Percentiles rank a stretch among this genome's conserved stretches.
Evolutionary conservation across 2,113 vertebrate genomes (phyloP).

Genomic region (Himantopus leucocephalus): DNA sequence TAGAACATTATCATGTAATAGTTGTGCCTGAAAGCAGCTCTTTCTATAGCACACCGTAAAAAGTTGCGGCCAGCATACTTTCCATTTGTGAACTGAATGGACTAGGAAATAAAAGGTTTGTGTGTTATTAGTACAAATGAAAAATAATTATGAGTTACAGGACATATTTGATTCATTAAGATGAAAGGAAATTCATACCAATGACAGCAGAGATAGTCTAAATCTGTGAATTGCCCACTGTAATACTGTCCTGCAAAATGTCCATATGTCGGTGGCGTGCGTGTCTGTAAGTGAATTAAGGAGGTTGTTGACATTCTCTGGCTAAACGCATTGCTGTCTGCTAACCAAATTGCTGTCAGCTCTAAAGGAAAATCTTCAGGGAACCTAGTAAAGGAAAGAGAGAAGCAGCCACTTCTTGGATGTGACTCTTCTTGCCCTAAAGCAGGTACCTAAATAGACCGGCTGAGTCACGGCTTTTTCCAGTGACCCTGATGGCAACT

Average conservation of each 20-base stretch:
- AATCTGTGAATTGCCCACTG: not conserved
- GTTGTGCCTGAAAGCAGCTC: not conserved
- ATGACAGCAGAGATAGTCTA: not conserved
- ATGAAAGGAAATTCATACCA: not conserved
- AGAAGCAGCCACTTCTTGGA: not conserved
- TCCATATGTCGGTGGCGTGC: accelerated
- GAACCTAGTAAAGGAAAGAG: not conserved
- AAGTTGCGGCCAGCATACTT: slow-evolving; percentile 4
- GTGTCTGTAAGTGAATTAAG: not conserved
- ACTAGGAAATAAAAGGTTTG: not conserved
- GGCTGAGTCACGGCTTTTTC: not conserved
- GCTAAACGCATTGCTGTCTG: not conserved
- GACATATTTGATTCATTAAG: not conserved
- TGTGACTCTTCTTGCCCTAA: not conserved
- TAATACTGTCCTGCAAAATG: not conserved
- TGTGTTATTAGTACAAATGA: not conserved
- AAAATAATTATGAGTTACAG: not conserved
- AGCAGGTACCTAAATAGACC: not conserved
- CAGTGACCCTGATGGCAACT: not conserved
- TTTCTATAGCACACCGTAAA: not conserved
- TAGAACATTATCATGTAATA: not conserved
- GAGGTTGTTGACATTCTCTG: not conserved
- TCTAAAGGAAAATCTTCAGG: not conserved
- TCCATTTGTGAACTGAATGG: not conserved
- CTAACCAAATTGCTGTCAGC: not conserved